A percentile compares a stretch with the other conserved stretches of the same genome.
These are phyloP conservation scores for Drosophila tripunctata DNA, from an alignment of 2,888 invertebrate species.

Conservation along the genomic window DNA sequence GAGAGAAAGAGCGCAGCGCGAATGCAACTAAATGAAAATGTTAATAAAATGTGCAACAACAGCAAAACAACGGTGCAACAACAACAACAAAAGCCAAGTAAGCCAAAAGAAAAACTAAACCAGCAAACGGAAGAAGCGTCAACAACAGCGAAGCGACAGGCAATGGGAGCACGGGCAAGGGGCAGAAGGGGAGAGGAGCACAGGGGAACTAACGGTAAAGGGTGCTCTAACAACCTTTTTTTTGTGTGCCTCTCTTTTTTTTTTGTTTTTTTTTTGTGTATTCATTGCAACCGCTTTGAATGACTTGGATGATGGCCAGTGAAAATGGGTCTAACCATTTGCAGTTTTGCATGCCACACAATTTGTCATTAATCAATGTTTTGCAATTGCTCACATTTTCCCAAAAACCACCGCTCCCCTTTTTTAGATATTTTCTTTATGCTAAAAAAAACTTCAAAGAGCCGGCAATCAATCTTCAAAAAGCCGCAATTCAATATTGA, in stretches of 20 bases:
- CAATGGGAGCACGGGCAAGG: not conserved
- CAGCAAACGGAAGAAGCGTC: conserved; percentile 75
- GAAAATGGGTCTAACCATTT: conserved; percentile 42
- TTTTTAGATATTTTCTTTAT: not conserved
- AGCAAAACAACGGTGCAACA: conserved; percentile 36
- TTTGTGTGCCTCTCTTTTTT: not conserved
- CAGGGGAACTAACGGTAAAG: not conserved
- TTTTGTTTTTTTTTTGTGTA: conserved; percentile 9
- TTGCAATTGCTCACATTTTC: conserved; percentile 31
- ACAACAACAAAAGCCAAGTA: conserved; percentile 52
- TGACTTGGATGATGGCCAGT: conserved; percentile 64
- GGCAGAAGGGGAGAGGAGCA: not conserved
- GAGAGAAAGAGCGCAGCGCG: conserved; percentile 19
- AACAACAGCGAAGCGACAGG: conserved; percentile 54
- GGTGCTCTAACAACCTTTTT: conserved; percentile 45
- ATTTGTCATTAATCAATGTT: conserved; percentile 74
- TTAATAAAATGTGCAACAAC: conserved; percentile 71
- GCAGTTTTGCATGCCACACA: conserved; percentile 53
- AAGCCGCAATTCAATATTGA: conserved; percentile 10
- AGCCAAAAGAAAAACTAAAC: conserved; percentile 76
- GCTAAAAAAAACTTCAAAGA: conserved; percentile 11
- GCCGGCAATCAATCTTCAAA: conserved; percentile 20
- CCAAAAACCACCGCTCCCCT: conserved; percentile 4
- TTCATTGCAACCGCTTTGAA: conserved; percentile 44
- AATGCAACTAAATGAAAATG: conserved; percentile 73